Evolutionary conservation across 2,888 invertebrate species (phyloP).

Genomic region (Gari tellinella): DNA sequence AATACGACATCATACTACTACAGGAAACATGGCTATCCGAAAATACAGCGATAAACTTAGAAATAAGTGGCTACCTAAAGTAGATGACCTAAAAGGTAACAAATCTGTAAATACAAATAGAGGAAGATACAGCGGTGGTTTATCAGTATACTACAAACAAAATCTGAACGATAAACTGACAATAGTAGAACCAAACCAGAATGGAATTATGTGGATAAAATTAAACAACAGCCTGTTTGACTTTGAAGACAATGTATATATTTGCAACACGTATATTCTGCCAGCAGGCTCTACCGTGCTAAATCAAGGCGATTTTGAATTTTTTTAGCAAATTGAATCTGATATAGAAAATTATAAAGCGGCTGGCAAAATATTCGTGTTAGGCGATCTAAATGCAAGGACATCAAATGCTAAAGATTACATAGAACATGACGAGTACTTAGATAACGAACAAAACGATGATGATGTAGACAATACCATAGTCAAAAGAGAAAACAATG

Average conservation of each 20-base stretch:
- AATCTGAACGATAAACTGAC: not conserved
- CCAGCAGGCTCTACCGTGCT: too few relatives aligned
- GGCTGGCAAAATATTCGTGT: too few relatives aligned
- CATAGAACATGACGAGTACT: not conserved
- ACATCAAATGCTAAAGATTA: not conserved
- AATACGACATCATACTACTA: slow-evolving; percentile 6
- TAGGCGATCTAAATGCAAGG: too few relatives aligned
- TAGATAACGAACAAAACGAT: not conserved
- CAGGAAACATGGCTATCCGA: slow-evolving; percentile 7
- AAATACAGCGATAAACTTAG: not conserved
- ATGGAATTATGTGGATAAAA: slow-evolving; percentile 11
- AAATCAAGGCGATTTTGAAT: slow-evolving; percentile 1
- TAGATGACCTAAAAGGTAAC: not conserved
- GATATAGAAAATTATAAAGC: too few relatives aligned
- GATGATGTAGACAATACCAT: too few relatives aligned
- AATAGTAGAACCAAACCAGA: not conserved
- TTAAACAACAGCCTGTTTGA: not conserved
- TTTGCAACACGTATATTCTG: slow-evolving; percentile 2
- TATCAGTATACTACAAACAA: too few relatives aligned
- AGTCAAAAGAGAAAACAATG: not conserved
- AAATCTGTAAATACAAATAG: not conserved
- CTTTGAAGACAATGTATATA: not conserved
- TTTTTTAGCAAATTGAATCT: slow-evolving; percentile 3
- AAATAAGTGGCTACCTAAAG: slow-evolving; percentile 2
- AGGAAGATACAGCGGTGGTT: slow-evolving; percentile 10